Conservation (phyloP, 2,888 invertebrate genomes). For the Bombylius discolor region DNA sequence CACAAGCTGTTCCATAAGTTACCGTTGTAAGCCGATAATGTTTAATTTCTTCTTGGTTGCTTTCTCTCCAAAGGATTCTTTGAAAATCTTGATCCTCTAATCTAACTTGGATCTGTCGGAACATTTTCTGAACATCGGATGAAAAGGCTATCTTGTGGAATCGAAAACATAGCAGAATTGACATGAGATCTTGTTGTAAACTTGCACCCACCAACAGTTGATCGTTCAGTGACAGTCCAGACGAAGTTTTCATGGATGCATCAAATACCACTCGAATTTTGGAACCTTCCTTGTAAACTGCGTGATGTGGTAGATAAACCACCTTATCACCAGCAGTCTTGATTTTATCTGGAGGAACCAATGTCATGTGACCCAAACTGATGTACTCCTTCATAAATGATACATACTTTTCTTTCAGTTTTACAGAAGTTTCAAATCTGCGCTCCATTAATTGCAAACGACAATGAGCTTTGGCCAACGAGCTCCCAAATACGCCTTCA, state of each 20-base stretch:
- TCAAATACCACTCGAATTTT: conserved; percentile 7
- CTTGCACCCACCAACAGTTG: neutral
- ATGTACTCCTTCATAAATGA: conserved; percentile 16
- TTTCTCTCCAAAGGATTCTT: neutral
- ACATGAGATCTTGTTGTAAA: neutral
- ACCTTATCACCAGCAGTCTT: too few species aligned
- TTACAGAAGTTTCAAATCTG: neutral
- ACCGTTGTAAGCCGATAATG: conserved; percentile 1
- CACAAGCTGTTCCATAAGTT: conserved; percentile 2
- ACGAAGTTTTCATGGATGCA: neutral
- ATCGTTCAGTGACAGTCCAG: neutral
- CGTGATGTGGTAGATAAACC: neutral
- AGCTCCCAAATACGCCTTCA: neutral
- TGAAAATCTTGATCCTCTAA: neutral
- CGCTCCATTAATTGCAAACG: neutral
- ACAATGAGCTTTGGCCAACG: neutral
- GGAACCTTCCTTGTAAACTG: neutral
- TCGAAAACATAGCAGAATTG: neutral
- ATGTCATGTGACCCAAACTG: conserved; percentile 14
- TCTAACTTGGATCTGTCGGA: neutral
- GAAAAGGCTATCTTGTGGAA: neutral
- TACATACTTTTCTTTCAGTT: conserved; percentile 6
- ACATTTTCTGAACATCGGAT: conserved; percentile 7
- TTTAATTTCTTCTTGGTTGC: neutral
- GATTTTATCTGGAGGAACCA: neutral